Evolutionary conservation across 30 jellyfish, hydroid and myxozoan species (phyloP).

Genomic region (Cassiopea andromeda): DNA sequence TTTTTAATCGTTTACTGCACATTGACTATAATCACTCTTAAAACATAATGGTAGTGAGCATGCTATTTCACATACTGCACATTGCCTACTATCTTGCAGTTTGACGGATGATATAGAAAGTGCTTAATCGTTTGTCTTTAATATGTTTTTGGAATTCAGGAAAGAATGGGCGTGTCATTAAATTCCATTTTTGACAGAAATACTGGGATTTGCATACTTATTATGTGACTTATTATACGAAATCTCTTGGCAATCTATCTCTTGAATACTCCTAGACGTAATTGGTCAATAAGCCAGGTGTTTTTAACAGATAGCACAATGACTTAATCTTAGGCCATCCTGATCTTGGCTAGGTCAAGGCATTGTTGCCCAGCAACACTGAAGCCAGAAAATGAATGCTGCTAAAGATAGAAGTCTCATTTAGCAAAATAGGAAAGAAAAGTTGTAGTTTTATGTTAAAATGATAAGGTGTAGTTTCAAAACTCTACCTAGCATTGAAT

Average conservation of each 20-base stretch:
- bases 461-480: too few relatives aligned
- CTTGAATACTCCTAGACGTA: neutral
- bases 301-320: neutral
- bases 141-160: neutral
- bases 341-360: neutral
- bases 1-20: neutral
- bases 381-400: neutral
- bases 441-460: too few relatives aligned
- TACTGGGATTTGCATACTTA: slow-evolving; percentile 10
- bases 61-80: too few relatives aligned
- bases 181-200: neutral
- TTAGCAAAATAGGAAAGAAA: too few relatives aligned
- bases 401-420: neutral
- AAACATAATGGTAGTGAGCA: too few relatives aligned
- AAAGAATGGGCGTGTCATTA: neutral
- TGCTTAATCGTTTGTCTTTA: neutral
- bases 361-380: neutral
- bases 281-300: slow-evolving; percentile 21
- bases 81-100: too few relatives aligned
- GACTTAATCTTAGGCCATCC: neutral
- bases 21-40: too few relatives aligned
- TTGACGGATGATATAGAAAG: neutral
- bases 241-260: neutral
- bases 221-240: neutral
- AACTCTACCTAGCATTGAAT: too few relatives aligned